Evolutionary conservation across 2,888 invertebrate genomes (phyloP).

Genomic region (Drosophila eohydei): DNA sequence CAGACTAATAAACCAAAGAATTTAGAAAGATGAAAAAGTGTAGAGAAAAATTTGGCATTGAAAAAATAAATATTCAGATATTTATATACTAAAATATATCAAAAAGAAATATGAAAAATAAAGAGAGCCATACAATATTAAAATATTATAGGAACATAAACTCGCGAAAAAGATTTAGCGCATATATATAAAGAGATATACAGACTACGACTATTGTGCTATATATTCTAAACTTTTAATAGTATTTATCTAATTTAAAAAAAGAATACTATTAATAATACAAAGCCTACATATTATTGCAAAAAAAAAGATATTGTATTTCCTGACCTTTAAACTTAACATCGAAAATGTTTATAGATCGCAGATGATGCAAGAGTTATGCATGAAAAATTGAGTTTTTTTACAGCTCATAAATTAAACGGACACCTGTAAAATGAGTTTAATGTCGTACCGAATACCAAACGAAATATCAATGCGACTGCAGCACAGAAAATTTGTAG

Average conservation of each 20-base stretch:
- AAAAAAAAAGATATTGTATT: conserved; percentile 1
- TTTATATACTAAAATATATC: too few species aligned
- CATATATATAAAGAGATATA: too few species aligned
- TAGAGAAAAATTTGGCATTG: not conserved
- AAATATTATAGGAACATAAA: too few species aligned
- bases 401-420: conserved; percentile 75
- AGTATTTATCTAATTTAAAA: too few species aligned
- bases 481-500: not conserved
- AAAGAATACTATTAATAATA: not conserved
- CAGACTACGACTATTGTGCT: too few species aligned
- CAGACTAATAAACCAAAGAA: not conserved
- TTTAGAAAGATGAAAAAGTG: not conserved
- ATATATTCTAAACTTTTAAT: too few species aligned
- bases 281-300: not conserved
- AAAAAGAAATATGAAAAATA: too few species aligned
- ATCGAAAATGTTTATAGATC: not conserved
- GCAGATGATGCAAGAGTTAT: not conserved
- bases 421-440: conserved; percentile 73
- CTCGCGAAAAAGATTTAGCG: too few species aligned
- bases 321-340: not conserved
- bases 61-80: too few species aligned
- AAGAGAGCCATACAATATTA: not conserved
- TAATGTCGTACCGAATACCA: conserved; percentile 55
- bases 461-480: conserved; percentile 39
- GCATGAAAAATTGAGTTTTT: conserved; percentile 58